Evolutionary conservation across 1,140 invertebrate species (phyloP).

Genomic region (Listronotus bonariensis): DNA sequence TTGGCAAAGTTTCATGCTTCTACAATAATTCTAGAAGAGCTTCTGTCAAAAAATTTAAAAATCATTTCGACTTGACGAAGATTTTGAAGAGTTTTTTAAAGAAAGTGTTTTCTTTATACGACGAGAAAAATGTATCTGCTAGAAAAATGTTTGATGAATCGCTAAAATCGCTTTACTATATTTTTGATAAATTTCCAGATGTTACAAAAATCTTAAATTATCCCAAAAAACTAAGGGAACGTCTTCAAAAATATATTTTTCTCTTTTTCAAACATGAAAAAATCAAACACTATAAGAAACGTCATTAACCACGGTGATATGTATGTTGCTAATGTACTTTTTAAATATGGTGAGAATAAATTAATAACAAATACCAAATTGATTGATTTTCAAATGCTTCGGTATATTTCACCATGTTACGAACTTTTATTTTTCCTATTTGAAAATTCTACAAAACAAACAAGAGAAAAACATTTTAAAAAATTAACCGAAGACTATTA

Average conservation of each 20-base stretch:
- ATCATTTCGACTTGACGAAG: background rate
- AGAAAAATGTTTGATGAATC: too few relatives aligned
- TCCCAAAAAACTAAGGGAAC: too few relatives aligned
- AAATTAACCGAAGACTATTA: constrained; percentile 54
- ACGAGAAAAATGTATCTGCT: background rate
- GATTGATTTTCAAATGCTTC: constrained; percentile 60
- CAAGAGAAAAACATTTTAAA: constrained; percentile 50
- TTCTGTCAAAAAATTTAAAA: constrained; percentile 3
- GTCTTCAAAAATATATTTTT: background rate
- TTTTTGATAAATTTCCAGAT: too few relatives aligned
- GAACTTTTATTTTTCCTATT: constrained; percentile 57
- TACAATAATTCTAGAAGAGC: constrained; percentile 20
- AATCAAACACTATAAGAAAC: constrained; percentile 39
- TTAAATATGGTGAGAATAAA: constrained; percentile 57
- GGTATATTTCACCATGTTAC: constrained; percentile 59
- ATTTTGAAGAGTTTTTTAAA: constrained; percentile 5
- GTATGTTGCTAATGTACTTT: constrained; percentile 57
- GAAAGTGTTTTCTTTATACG: too few relatives aligned
- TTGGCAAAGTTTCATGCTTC: constrained; percentile 18
- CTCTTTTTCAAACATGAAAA: constrained; percentile 9
- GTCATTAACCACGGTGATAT: constrained; percentile 57
- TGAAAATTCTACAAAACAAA: constrained; percentile 48
- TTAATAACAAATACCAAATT: constrained; percentile 54
- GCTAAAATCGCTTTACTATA: too few relatives aligned
- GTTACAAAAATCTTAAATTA: too few relatives aligned